phyloP scores from a whole-genome alignment of 2,797 vertebrate genomes.

The Pogonophryne albipinna region DNA sequence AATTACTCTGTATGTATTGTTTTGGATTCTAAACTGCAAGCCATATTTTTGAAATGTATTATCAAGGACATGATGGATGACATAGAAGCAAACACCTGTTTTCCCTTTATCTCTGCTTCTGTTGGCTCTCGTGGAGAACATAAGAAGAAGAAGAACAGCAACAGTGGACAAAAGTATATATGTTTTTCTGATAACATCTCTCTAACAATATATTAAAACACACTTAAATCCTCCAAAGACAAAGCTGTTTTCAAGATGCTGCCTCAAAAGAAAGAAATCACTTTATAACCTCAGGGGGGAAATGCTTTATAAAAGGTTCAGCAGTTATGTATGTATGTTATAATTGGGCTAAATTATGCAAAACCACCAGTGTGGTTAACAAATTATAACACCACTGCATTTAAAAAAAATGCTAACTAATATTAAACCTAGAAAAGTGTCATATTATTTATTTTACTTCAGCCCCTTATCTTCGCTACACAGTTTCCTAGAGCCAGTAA shows the following conservation, averaged over 20 bases:
- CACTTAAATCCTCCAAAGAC: background rate
- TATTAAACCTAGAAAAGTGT: background rate
- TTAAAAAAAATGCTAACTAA: slow-evolving; percentile 2
- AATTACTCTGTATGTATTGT: slow-evolving; percentile 20
- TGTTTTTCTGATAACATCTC: background rate
- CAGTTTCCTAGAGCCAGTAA: background rate
- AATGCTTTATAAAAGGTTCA: slow-evolving; percentile 12
- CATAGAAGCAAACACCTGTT: background rate
- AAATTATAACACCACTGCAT: background rate
- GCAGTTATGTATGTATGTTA: slow-evolving; percentile 8
- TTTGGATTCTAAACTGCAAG: slow-evolving; percentile 3
- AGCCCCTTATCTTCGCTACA: slow-evolving; percentile 10
- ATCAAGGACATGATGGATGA: background rate
- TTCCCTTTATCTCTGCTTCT: background rate
- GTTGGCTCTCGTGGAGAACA: background rate
- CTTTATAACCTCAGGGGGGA: background rate
- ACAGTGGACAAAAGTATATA: background rate
- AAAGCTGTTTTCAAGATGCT: background rate
- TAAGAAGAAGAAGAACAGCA: background rate
- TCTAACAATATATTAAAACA: slow-evolving; percentile 7
- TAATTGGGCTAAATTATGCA: slow-evolving; percentile 52
- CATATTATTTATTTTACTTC: slow-evolving; percentile 8
- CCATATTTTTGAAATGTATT: slow-evolving; percentile 5
- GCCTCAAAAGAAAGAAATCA: background rate
- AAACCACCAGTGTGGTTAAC: slow-evolving; percentile 35